Base-by-base conservation (phyloP, 2,888 invertebrate species). In the Lissonota sp. region DNA sequence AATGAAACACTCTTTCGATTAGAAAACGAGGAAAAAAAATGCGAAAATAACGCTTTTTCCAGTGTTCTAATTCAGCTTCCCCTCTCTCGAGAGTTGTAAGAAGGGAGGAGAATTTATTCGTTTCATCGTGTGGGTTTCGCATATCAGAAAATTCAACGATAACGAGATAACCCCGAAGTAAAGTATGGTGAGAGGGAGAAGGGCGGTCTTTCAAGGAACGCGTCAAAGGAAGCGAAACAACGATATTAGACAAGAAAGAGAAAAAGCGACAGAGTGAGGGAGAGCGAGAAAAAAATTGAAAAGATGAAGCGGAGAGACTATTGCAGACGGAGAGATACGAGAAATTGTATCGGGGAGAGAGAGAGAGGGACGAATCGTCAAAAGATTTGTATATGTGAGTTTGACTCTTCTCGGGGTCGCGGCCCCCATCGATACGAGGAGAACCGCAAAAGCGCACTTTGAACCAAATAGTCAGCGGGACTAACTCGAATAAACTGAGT, bases 401-500 rank as follows among this genome's bases (percentile, higher is more conserved):
- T 64, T 78, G 78, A 74, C 80, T 74, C 77, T 78, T 26, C 78
- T 74, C 64, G 85, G 84, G 90, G 90, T 90, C 90, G 89, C 86
- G 88, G 88, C 90, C 90, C 86, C 87, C 87, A 86, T 89, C 87
- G 89, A 90, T 90, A 90, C 84, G 75, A 55, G 75, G 69, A 75
- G 76, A 84, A 74, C 83, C 83, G 84, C 85, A 81, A 86, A 87
- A 87, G 84, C 87, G 91, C 86, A 91, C 90, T 91, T 91, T 91
- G 91, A 90, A 91, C 91, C 90, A 90, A 87, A 88, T 88, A 86
- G 84, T 84, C 79, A 53, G 85, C 84, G 83, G 81, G 86, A 80
- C 85, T 86, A 87, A 89, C 86, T 88, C 88, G 88, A 90, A 91
- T 91, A 91, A 91, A 91, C 88, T 84, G 81, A 84, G 86, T 86